A percentile compares a stretch with the other conserved stretches of the same genome.
These are phyloP conservation scores for Serranus cabrilla DNA, from an alignment of 2,797 vertebrate species.

Conservation along the genomic window DNA sequence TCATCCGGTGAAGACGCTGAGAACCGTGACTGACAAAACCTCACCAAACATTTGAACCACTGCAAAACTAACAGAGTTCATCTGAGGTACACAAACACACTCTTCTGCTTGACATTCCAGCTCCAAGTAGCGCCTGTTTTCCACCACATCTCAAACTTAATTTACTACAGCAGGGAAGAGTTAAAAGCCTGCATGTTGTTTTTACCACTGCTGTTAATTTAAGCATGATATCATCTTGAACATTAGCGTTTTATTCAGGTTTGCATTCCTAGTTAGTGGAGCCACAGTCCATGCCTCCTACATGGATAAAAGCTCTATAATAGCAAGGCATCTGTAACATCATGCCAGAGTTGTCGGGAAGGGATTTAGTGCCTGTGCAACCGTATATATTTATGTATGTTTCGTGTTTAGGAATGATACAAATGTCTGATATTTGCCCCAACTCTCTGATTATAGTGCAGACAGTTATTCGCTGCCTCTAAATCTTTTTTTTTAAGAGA, in stretches of 20 bases:
- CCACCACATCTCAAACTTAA: constrained; percentile 44
- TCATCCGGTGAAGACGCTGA: not conserved
- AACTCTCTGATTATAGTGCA: constrained; percentile 17
- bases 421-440: constrained; percentile 34
- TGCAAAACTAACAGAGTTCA: constrained; percentile 9
- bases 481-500: constrained; percentile 32
- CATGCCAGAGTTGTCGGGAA: constrained; percentile 44
- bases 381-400: constrained; percentile 29
- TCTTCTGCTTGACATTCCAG: constrained; percentile 21
- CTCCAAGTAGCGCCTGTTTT: not conserved
- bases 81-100: constrained; percentile 6
- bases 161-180: constrained; percentile 14
- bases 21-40: constrained; percentile 1
- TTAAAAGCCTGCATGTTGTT: constrained; percentile 26
- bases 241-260: constrained; percentile 40
- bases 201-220: constrained; percentile 55
- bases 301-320: constrained; percentile 54
- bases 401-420: constrained; percentile 28
- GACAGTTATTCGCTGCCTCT: constrained; percentile 12
- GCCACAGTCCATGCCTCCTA: constrained; percentile 52
- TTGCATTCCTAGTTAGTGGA: constrained; percentile 40
- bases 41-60: not conserved
- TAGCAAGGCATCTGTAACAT: constrained; percentile 47
- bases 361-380: constrained; percentile 36
- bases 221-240: constrained; percentile 50